These are phyloP conservation scores for Colistium nudipinnis DNA, from an alignment of 2,113 vertebrate species.

Conservation along the genomic window DNA sequence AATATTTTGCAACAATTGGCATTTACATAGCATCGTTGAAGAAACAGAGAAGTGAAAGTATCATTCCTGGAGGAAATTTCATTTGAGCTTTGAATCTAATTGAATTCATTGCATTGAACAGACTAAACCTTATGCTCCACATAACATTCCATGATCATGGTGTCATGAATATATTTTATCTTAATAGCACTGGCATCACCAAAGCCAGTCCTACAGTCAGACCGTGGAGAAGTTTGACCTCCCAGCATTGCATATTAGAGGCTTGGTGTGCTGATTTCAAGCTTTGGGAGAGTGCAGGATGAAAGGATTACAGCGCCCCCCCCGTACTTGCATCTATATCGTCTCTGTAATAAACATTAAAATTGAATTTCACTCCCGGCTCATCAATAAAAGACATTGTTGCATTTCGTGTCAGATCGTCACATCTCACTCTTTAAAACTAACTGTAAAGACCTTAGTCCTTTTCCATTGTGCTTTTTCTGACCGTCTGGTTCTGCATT, in stretches of 20 bases:
- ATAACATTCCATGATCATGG: not conserved
- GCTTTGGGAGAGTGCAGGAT: conserved; percentile 12
- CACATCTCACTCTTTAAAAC: conserved; percentile 10
- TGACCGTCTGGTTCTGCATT: not conserved
- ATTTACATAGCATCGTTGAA: no score
- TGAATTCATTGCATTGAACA: not conserved
- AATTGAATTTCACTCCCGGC: conserved; percentile 9
- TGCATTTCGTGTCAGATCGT: not conserved
- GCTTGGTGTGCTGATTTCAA: not conserved
- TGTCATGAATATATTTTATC: not conserved
- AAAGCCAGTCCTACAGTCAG: not conserved
- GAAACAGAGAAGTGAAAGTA: not conserved
- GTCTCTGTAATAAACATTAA: conserved; percentile 28
- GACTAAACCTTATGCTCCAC: not conserved
- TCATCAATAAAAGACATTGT: conserved; percentile 13
- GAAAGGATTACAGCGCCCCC: conserved; percentile 2
- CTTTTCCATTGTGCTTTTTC: not conserved
- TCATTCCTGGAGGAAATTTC: not conserved
- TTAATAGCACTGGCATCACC: not conserved
- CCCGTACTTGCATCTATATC: conserved; percentile 10
- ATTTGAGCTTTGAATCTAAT: not conserved
- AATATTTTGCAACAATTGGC: not conserved
- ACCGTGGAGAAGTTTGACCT: not conserved
- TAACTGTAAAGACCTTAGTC: not conserved
- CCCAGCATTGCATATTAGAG: not conserved